Conservation (phyloP, 2,888 invertebrate genomes). For the Campoletis raptor region DNA sequence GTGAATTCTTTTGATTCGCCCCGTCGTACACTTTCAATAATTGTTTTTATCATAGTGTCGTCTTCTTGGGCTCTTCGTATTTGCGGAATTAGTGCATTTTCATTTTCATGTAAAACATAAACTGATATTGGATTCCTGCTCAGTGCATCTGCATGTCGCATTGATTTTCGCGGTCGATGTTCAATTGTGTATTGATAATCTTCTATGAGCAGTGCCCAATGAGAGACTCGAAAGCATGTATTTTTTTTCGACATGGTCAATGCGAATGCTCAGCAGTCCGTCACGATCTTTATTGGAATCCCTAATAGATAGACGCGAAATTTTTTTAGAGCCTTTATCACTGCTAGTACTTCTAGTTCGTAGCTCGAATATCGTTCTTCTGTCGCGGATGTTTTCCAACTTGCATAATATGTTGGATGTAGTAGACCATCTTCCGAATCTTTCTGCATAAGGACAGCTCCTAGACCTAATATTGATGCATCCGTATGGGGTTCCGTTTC, state of each 20-base stretch:
- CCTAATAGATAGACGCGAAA: conserved; percentile 69
- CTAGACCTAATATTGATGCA: conserved; percentile 27
- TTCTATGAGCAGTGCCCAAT: conserved; percentile 68
- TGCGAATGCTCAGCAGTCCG: background rate
- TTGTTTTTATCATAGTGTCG: too few species aligned
- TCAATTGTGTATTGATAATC: conserved; percentile 70
- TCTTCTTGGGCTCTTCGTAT: too few species aligned
- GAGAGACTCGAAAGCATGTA: background rate
- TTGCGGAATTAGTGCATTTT: too few species aligned
- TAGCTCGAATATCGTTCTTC: conserved; percentile 72
- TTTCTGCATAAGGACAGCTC: conserved; percentile 45
- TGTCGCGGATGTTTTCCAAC: conserved; percentile 67
- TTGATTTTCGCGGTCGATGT: conserved; percentile 68
- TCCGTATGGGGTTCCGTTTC: conserved; percentile 51
- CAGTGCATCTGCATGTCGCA: conserved; percentile 71
- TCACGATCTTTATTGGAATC: background rate
- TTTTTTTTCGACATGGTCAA: background rate
- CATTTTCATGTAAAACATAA: background rate
- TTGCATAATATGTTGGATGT: conserved; percentile 46
- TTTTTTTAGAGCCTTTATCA: conserved; percentile 71
- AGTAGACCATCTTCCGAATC: conserved; percentile 33
- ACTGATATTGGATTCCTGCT: conserved; percentile 68
- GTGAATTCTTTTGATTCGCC: too few species aligned
- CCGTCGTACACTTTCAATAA: too few species aligned
- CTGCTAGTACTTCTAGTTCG: conserved; percentile 74